A percentile compares a stretch with the other conserved stretches of the same genome.
These are phyloP conservation scores for Epirrhoe tristata DNA, from an alignment of 2,888 invertebrate genomes.

Conservation along the genomic window DNA sequence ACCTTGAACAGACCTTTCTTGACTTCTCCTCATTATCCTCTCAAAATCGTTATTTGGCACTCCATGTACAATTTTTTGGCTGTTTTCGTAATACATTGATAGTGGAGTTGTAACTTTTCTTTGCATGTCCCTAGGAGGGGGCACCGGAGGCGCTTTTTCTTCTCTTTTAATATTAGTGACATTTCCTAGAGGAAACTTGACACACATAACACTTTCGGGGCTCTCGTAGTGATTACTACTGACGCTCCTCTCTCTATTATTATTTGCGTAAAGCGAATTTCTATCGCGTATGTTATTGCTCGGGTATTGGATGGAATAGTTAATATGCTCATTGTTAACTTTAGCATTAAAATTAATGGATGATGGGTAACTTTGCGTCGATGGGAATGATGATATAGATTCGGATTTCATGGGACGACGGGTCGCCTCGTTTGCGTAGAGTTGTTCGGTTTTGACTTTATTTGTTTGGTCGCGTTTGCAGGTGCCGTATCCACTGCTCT, in stretches of 20 bases:
- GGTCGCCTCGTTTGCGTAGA: conserved; percentile 63
- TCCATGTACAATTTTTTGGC: conserved; percentile 67
- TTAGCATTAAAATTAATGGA: conserved; percentile 84
- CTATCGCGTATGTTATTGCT: conserved; percentile 63
- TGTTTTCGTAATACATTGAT: conserved; percentile 80
- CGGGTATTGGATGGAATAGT: conserved; percentile 78
- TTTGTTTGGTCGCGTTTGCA: conserved; percentile 79
- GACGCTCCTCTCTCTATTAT: conserved; percentile 69
- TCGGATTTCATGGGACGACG: conserved; percentile 77
- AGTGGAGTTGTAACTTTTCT: conserved; percentile 83
- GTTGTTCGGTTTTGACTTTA: conserved; percentile 71
- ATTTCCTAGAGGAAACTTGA: conserved; percentile 83
- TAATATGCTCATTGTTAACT: conserved; percentile 83
- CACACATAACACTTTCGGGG: conserved; percentile 76
- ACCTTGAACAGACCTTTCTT: conserved; percentile 76
- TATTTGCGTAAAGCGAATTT: conserved; percentile 73
- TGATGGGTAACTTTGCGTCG: conserved; percentile 82
- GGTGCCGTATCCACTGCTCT: conserved; percentile 80
- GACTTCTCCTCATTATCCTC: conserved; percentile 79
- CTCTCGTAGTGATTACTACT: conserved; percentile 70
- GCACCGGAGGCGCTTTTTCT: conserved; percentile 88
- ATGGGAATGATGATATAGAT: conserved; percentile 83
- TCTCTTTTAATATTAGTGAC: conserved; percentile 74
- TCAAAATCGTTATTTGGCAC: conserved; percentile 81
- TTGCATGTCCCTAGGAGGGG: conserved; percentile 92